Percentiles rank a stretch among this genome's conserved stretches.
phyloP scores from a whole-genome alignment of 2,797 vertebrate species.

The Amblyopsis hoosieri region DNA sequence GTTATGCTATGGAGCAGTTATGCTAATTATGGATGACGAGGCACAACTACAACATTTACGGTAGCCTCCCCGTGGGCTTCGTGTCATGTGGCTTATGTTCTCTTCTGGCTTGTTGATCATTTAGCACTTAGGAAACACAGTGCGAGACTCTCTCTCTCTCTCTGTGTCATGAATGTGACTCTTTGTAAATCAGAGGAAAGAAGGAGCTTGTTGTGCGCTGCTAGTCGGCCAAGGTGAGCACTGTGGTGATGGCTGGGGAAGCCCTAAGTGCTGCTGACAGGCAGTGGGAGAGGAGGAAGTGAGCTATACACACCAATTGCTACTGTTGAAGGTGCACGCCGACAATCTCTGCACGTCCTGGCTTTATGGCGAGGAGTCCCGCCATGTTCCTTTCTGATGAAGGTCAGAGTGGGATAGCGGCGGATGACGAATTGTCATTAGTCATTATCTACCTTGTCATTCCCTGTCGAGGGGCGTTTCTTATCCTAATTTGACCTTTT shows the following conservation, averaged over 20 bases:
- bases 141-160: constrained; percentile 23
- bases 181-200: constrained; percentile 71
- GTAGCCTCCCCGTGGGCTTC: constrained; percentile 35
- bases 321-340: no score
- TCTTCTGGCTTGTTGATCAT: constrained; percentile 50
- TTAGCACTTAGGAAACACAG: constrained; percentile 56
- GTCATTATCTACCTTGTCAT: no score
- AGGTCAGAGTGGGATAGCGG: no score
- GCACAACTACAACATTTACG: constrained; percentile 35
- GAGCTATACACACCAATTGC: constrained; percentile 11
- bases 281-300: constrained; percentile 7
- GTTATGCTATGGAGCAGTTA: no score
- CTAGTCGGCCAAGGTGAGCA: constrained; percentile 25
- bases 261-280: constrained; percentile 41
- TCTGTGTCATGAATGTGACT: constrained; percentile 65
- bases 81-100: constrained; percentile 12
- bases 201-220: constrained; percentile 75
- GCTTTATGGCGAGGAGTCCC: no score
- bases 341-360: no score
- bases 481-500: no score
- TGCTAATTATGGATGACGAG: constrained; percentile 17
- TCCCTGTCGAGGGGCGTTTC: no score
- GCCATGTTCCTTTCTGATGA: no score
- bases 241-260: constrained; percentile 15
- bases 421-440: no score